These are phyloP conservation scores for Enteromius fasciolatus DNA, from an alignment of 2,797 vertebrate species.

Conservation along the genomic window DNA sequence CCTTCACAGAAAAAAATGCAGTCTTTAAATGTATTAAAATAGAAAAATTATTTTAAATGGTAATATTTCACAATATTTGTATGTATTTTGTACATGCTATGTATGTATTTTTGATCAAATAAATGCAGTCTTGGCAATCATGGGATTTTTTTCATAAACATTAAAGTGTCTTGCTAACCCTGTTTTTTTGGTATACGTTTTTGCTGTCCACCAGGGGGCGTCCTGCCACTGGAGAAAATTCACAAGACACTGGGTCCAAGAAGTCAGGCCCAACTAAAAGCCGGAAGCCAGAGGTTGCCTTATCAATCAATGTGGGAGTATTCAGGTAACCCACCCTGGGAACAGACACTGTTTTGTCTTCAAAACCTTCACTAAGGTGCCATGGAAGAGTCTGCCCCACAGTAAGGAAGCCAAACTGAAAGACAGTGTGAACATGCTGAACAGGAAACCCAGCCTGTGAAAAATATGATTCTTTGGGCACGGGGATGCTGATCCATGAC, in stretches of 20 bases:
- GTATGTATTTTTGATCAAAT: background rate
- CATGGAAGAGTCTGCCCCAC: background rate
- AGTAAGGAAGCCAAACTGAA: background rate
- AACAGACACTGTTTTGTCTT: constrained; percentile 2
- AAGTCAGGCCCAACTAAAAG: constrained; percentile 67
- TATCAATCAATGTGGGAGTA: constrained; percentile 80
- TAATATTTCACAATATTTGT: background rate
- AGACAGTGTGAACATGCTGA: background rate
- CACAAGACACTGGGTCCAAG: constrained; percentile 52
- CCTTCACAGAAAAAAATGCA: background rate
- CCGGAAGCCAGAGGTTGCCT: constrained; percentile 80
- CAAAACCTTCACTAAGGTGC: background rate
- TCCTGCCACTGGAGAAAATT: constrained; percentile 43
- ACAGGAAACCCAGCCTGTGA: background rate
- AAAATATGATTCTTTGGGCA: background rate
- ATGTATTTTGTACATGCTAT: background rate
- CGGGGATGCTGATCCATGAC: background rate
- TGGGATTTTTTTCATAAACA: background rate
- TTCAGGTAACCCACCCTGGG: constrained; percentile 68
- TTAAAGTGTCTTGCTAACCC: background rate
- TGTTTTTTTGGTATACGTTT: background rate
- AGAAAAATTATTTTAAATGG: background rate
- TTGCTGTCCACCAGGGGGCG: constrained; percentile 58
- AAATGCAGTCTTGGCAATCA: background rate
- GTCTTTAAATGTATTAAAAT: background rate